Evolutionary conservation across 2,113 vertebrate species (phyloP), one percentile per base, ranked within the genome.

Genomic region (Bubo scandiacus): DNA sequence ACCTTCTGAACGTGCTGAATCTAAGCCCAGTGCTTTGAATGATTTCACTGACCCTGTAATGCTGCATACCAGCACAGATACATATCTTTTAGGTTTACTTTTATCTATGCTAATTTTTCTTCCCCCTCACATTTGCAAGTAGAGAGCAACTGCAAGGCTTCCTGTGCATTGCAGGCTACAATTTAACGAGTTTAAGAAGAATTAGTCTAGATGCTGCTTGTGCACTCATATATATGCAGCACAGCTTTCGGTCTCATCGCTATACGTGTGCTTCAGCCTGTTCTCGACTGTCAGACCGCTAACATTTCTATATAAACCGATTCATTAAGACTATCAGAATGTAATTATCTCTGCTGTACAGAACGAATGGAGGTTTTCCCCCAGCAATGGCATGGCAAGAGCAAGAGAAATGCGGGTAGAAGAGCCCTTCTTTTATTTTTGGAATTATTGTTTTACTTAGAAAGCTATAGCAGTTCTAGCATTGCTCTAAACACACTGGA

Each of bases 111-210:
- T 88, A 95, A 92, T 88, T 92, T 79, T 73, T 32, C 75, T 90
- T 94, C 92, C 92, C 90, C 88, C 95, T 93, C 92, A 86, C 68
- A 47, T 91, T 96, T 74, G 54, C 85, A 82, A 89, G 71, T 54
- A 82, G 62, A 72, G 77, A 94, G 67, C 75, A 90, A 67, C 82
- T 57, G 52, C 86, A 92, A 91, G 13, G 80, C 75, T 94, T 95
- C 79, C 93, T 86, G 59, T 88, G 79, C 63, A 81, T 78, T 15
- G 5, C 57, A 80, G 51, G 55, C 58, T 92, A 36, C 17, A 17
- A 45, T 87, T 94, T 70, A 55, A 84, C 70, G 86, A 94, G 52
- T 89, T 91, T 79, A 57, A n/a, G 61, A 49, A 40, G 62, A 96
- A 71, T 79, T 89, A 81, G 49, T 26, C 92, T 92, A 10, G 61